Evolutionary conservation across 2,113 vertebrate species (phyloP), one percentile per base, ranked within the genome.

Genomic region (Solenodon paradoxus): DNA sequence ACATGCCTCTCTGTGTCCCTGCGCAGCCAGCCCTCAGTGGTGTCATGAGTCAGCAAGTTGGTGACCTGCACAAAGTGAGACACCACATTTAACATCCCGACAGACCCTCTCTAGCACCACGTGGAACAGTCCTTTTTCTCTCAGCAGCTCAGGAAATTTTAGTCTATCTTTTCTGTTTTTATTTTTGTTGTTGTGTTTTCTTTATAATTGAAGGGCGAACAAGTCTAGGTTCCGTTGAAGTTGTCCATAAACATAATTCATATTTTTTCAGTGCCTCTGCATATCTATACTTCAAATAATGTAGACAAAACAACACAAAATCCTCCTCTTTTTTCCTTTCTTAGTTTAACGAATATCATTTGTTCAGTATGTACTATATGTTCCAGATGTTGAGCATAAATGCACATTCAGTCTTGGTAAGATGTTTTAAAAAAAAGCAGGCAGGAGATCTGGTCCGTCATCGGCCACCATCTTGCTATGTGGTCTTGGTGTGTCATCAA

Each of bases 281-380:
- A 99, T 99, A 99, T 99, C 99, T 99, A 98, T 99, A 99, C 99
- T 99, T 99, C 99, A 99, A 99, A 99, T 98, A 98, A 99, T 99
- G 99, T 99, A 99, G 99, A 98, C 99, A 98, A 99, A 99, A 99
- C 98, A 99, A 99, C 99, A 98, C 99, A 99, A 99, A 99, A 99
- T 99, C 98, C 98, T 99, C 98, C 98, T 98, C 98, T 98, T 98
- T 97, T 98, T 98, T 97, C 98, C 22, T 98, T 98, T 99, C 99
- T 99, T 99, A 99, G 98, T 98, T 99, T 99, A 99, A 99, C 99
- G 99, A 99, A 99, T 99, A 99, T 99, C 99, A 99, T 99, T 99
- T 99, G 99, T 99, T 99, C 99, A 99, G 98, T 99, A 99, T 99
- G 99, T 99, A 99, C 98, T 99, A 98, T 99, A 99, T 99, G 99